phyloP scores from a whole-genome alignment of 2,888 invertebrate genomes.

The Tholera decimalis region DNA sequence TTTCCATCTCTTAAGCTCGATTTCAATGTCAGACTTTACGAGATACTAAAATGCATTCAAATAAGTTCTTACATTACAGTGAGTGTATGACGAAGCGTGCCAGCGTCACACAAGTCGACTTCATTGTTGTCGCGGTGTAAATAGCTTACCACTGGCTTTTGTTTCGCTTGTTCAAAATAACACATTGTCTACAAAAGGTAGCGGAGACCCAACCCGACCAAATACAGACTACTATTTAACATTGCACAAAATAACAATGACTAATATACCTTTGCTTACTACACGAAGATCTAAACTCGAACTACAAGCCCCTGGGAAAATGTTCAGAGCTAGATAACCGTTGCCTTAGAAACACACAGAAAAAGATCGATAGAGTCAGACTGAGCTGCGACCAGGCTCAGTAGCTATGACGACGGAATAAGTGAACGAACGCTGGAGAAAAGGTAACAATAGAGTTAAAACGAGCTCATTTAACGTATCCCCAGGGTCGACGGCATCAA shows the following conservation, averaged over 20 bases:
- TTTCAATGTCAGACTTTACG: slow-evolving; percentile 32
- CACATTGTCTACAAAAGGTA: slow-evolving; percentile 72
- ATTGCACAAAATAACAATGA: slow-evolving; percentile 44
- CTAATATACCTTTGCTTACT: slow-evolving; percentile 23
- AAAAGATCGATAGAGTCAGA: slow-evolving; percentile 67
- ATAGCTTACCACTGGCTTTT: slow-evolving; percentile 77
- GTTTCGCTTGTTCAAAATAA: slow-evolving; percentile 74
- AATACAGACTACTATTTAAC: slow-evolving; percentile 56
- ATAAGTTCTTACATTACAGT: slow-evolving; percentile 53
- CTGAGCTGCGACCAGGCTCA: slow-evolving; percentile 61
- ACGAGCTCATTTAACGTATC: slow-evolving; percentile 67
- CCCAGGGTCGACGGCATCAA: slow-evolving; percentile 69
- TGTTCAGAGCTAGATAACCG: slow-evolving; percentile 42
- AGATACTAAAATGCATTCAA: slow-evolving; percentile 27
- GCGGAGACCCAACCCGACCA: slow-evolving; percentile 60
- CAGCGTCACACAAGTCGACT: slow-evolving; percentile 61
- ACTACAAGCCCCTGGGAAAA: slow-evolving; percentile 35
- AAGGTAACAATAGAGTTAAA: slow-evolving; percentile 70
- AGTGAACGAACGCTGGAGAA: slow-evolving; percentile 63
- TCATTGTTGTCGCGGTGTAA: slow-evolving; percentile 74
- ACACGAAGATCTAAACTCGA: slow-evolving; percentile 12
- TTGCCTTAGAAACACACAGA: slow-evolving; percentile 58
- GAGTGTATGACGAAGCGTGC: slow-evolving; percentile 60
- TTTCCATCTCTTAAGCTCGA: background rate
- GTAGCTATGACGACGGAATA: slow-evolving; percentile 57